Percentiles rank a stretch among this genome's conserved stretches.
Evolutionary conservation across 2,113 vertebrate genomes (phyloP).

Genomic region (Morone chrysops): DNA sequence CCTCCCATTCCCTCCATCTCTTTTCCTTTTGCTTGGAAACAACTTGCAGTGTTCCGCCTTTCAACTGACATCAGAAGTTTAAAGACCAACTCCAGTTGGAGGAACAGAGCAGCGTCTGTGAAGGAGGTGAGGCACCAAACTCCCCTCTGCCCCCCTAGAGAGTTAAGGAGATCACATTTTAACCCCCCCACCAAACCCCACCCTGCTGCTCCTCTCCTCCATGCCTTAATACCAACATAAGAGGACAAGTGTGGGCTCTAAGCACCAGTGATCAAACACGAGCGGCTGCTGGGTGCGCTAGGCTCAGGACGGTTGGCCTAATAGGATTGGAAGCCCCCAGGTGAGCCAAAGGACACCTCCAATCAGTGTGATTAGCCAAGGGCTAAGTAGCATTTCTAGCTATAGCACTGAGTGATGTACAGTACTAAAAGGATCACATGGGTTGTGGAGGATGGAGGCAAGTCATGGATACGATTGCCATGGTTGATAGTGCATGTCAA

Average conservation of each 20-base stretch:
- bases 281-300: slow-evolving; percentile 75
- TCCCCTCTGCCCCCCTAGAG: slow-evolving; percentile 80
- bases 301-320: slow-evolving; percentile 85
- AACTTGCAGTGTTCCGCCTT: slow-evolving; percentile 71
- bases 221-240: slow-evolving; percentile 79
- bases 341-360: slow-evolving; percentile 84
- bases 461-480: slow-evolving; percentile 48
- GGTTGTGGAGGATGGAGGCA: slow-evolving; percentile 58
- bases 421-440: slow-evolving; percentile 73
- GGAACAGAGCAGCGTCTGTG: slow-evolving; percentile 68
- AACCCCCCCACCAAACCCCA: slow-evolving; percentile 73
- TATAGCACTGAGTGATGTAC: slow-evolving; percentile 64
- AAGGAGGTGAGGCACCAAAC: slow-evolving; percentile 78
- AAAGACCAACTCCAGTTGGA: slow-evolving; percentile 71
- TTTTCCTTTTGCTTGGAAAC: slow-evolving; percentile 53
- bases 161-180: slow-evolving; percentile 86
- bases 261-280: slow-evolving; percentile 86
- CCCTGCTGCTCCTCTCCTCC: slow-evolving; percentile 69
- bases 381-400: slow-evolving; percentile 72
- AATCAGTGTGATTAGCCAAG: slow-evolving; percentile 81
- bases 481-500: slow-evolving; percentile 64
- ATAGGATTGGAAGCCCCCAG: slow-evolving; percentile 88
- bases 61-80: slow-evolving; percentile 77
- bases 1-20: slow-evolving; percentile 17
- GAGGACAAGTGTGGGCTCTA: slow-evolving; percentile 85